Conservation (phyloP, 2,797 vertebrate species). For the Leptatherina wallacei region DNA sequence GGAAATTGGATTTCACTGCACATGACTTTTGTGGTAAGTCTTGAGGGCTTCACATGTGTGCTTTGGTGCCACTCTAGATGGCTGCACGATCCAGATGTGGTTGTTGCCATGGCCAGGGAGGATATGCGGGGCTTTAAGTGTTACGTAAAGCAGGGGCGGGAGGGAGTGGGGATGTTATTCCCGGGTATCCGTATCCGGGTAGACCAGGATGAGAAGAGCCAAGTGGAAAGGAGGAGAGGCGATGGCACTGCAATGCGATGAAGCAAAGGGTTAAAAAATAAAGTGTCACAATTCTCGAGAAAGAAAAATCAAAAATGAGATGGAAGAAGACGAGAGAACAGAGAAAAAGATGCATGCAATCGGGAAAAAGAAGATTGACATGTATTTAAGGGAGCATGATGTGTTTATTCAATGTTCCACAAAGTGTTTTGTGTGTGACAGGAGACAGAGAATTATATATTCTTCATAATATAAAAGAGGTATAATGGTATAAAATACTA, state of each 20-base stretch:
- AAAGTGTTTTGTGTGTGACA: slow-evolving; percentile 34
- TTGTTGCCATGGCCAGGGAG: slow-evolving; percentile 83
- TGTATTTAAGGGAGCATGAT: slow-evolving; percentile 51
- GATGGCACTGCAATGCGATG: slow-evolving; percentile 77
- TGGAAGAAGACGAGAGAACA: slow-evolving; percentile 10
- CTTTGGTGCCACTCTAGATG: slow-evolving; percentile 65
- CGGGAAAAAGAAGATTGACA: slow-evolving; percentile 53
- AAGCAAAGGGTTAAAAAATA: slow-evolving; percentile 72
- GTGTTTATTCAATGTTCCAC: slow-evolving; percentile 54
- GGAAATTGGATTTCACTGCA: slow-evolving; percentile 53
- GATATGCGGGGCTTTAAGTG: slow-evolving; percentile 82
- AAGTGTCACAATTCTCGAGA: slow-evolving; percentile 57
- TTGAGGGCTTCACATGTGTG: slow-evolving; percentile 60
- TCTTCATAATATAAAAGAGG: slow-evolving; percentile 11
- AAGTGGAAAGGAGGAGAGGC: slow-evolving; percentile 62
- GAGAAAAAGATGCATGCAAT: slow-evolving; percentile 34
- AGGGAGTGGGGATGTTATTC: slow-evolving; percentile 83
- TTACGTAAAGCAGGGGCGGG: slow-evolving; percentile 82
- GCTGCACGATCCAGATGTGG: slow-evolving; percentile 80
- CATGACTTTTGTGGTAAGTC: slow-evolving; percentile 65
- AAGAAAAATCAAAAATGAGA: slow-evolving; percentile 46
- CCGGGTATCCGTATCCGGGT: slow-evolving; percentile 85
- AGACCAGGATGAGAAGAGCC: slow-evolving; percentile 79
- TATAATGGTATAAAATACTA: not conserved
- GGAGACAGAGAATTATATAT: slow-evolving; percentile 16